Base-by-base conservation (phyloP, 1,140 invertebrate species). In the Copidosoma floridanum region DNA sequence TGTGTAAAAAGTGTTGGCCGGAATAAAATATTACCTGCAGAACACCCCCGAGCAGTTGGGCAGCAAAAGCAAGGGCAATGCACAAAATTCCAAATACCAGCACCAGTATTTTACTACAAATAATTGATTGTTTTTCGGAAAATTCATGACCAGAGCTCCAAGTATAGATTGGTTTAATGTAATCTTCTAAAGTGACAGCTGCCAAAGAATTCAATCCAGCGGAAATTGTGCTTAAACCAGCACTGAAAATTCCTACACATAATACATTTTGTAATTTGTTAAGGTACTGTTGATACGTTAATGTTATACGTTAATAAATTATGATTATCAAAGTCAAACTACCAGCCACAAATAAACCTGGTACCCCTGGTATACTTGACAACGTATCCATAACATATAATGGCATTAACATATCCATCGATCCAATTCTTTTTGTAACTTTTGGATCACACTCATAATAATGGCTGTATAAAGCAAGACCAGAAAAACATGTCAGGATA, bases 131-230 rank as follows among this genome's bases (percentile, higher is more conserved):
- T 24, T 64, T 71, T 41, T 66, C 37, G 32, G 67, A 68, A 6
- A 79, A 63, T 57, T 75, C 70, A 11, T 48, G 47, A 1, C 60
- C 55, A 4, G 57, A 51, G n/a, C 4, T 68, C 26, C 54, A 68
- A 23, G 8, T 63, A 27, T 71, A 74, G 0, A 63, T 1, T 11
- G 77, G 77, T 71, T 87, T 87, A 2, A 91, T 73, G 69, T 92
- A 92, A 79, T 95, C 93, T 69, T 93, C 89, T 55, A 93, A 82
- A 1, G 90, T 92, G n/a, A 95, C 90, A 12, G 92, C 92, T 12
- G 93, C 88, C 18, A 95, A 78, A 11, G 92, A 91, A 76, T 94
- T 95, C 27, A 94, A 78, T 21, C 89, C 85, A 10, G 92, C 92
- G 0, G 92, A 94, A 41, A 95, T 86, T 0, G 93, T 93, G 55